phyloP scores from a whole-genome alignment of 1,140 invertebrate genomes.

The Euglossa dilemma region DNA sequence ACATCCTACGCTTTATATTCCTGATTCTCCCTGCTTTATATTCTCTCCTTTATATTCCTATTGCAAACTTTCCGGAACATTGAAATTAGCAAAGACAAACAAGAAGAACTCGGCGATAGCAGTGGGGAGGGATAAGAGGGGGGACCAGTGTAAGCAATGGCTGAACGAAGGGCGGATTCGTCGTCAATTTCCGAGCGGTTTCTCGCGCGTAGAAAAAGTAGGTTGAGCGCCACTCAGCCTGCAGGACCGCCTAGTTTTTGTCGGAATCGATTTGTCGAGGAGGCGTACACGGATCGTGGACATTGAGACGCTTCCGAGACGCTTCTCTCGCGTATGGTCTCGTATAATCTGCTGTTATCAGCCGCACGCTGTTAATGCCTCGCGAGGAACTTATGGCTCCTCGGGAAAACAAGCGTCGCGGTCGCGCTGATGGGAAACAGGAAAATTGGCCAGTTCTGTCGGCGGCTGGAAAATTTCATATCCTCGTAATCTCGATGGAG shows the following conservation, averaged over 20 bases:
- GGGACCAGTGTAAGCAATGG: neutral
- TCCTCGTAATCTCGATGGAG: no score
- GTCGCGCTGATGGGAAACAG: no score
- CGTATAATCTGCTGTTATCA: neutral
- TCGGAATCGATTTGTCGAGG: constrained; percentile 42
- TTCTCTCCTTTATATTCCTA: neutral
- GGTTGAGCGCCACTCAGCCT: constrained; percentile 42
- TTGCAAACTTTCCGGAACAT: neutral
- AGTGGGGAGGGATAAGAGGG: neutral
- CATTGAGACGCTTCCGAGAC: constrained; percentile 1
- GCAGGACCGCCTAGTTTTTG: constrained; percentile 53
- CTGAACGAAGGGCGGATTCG: constrained; percentile 2
- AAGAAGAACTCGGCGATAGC: neutral
- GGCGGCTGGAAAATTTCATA: no score
- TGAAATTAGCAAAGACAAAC: neutral
- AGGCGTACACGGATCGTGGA: constrained; percentile 21
- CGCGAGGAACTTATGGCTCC: neutral
- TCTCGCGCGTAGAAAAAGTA: constrained; percentile 31
- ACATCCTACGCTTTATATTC: neutral
- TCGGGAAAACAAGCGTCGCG: neutral
- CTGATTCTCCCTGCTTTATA: neutral
- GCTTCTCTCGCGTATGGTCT: neutral
- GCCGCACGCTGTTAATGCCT: neutral
- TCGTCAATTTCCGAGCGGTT: constrained; percentile 4
- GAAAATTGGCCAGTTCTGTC: no score